Conservation (phyloP, 2,113 vertebrate species). For the Neotoma lepida region DNA sequence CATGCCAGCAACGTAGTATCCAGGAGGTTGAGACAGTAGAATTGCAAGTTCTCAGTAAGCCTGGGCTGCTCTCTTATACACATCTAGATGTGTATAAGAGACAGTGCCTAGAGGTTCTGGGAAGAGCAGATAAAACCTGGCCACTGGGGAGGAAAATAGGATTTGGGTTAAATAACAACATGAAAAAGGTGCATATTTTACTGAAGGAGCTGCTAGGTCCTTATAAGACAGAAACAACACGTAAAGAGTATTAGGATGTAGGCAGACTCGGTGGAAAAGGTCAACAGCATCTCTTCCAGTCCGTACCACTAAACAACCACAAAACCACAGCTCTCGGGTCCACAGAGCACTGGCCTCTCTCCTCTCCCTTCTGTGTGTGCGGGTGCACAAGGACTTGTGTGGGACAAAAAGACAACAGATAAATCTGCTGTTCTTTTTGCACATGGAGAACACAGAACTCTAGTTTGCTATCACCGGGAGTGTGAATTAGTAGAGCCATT, state of each 20-base stretch:
- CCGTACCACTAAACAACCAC: neutral
- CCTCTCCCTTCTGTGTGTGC: neutral
- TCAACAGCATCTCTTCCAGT: neutral
- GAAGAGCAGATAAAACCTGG: conserved; percentile 90
- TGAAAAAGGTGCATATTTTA: neutral
- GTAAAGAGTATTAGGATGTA: neutral
- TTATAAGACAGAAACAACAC: neutral
- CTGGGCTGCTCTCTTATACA: too few relatives aligned
- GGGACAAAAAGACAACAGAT: neutral
- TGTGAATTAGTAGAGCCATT: neutral
- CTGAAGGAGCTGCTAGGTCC: neutral
- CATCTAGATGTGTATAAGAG: too few relatives aligned
- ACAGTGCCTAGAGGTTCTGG: conserved; percentile 87
- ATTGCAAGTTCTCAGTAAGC: neutral
- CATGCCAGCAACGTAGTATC: neutral
- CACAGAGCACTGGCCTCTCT: neutral
- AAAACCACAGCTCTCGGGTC: neutral
- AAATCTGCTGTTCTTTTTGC: neutral
- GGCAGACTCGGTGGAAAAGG: neutral
- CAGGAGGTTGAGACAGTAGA: neutral
- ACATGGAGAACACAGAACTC: neutral
- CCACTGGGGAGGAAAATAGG: conserved; percentile 85
- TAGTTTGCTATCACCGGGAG: neutral
- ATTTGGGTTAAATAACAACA: conserved; percentile 35
- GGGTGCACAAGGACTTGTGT: neutral